phyloP scores from a whole-genome alignment of 2,113 vertebrate genomes.

The Plecotus auritus region DNA sequence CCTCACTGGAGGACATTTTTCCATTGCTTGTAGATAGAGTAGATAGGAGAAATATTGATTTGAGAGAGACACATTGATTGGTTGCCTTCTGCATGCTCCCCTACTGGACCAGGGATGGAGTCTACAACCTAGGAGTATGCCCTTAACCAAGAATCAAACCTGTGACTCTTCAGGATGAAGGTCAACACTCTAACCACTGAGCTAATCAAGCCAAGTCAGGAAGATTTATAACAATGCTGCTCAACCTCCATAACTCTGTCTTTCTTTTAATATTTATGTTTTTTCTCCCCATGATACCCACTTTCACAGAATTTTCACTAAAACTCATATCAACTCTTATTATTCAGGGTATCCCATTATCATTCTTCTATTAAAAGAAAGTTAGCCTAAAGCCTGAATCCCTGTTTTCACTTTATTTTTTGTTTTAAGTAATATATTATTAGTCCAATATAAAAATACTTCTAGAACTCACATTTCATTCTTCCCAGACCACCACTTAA shows the following conservation, averaged over 20 bases:
- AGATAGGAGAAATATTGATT: too few relatives aligned
- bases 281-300: background rate
- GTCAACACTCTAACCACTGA: too few relatives aligned
- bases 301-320: background rate
- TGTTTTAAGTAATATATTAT: background rate
- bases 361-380: background rate
- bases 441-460: background rate
- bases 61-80: too few relatives aligned
- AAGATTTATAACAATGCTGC: background rate
- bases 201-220: too few relatives aligned
- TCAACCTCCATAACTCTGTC: background rate
- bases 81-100: too few relatives aligned
- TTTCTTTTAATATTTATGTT: background rate
- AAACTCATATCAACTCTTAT: background rate
- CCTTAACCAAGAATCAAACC: too few relatives aligned
- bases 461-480: background rate
- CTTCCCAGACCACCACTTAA: background rate
- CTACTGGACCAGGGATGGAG: too few relatives aligned
- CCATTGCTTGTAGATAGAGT: too few relatives aligned
- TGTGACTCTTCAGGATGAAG: too few relatives aligned
- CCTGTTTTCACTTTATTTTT: background rate
- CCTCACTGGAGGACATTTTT: too few relatives aligned
- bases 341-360: background rate
- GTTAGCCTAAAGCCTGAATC: background rate
- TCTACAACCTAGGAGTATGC: too few relatives aligned